Percentiles rank a stretch among this genome's conserved stretches.
These are phyloP conservation scores for Diploptera punctata DNA, from an alignment of 2,888 invertebrate species.

Conservation along the genomic window DNA sequence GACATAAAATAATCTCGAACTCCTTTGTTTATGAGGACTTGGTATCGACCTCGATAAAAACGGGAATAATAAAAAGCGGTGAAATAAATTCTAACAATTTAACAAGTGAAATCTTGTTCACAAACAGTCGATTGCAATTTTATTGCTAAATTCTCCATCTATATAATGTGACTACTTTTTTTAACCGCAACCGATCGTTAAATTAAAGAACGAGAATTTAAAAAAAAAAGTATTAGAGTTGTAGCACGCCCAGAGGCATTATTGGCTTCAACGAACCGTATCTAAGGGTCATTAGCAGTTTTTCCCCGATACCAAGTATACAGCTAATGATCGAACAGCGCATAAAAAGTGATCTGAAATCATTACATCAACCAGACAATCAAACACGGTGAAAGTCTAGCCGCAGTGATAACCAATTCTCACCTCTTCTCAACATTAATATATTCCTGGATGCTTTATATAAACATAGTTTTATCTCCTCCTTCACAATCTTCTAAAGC, in stretches of 20 bases:
- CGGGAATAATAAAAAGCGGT: background rate
- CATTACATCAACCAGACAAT: conserved; percentile 21
- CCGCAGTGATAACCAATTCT: no score
- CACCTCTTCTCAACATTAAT: no score
- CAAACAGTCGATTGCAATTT: conserved; percentile 21
- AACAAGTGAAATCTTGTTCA: conserved; percentile 1
- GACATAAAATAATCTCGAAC: background rate
- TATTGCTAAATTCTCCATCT: conserved; percentile 20
- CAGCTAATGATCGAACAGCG: conserved; percentile 31
- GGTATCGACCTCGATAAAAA: conserved; percentile 1
- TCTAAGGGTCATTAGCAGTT: conserved; percentile 35
- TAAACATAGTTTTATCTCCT: no score
- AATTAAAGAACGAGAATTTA: conserved; percentile 7
- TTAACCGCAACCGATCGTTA: conserved; percentile 20
- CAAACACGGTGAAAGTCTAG: background rate
- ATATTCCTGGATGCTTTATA: no score
- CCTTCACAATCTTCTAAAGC: no score
- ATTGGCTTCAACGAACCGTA: conserved; percentile 33
- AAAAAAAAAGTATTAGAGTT: background rate
- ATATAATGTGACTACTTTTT: background rate
- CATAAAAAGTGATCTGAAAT: conserved; percentile 25
- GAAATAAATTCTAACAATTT: conserved; percentile 22
- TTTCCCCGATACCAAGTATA: conserved; percentile 29
- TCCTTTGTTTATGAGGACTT: background rate
- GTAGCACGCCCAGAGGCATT: conserved; percentile 22